Evolutionary conservation across 2,797 vertebrate species (phyloP), one percentile per base, ranked within the genome.

Genomic region (Valencia hispanica): DNA sequence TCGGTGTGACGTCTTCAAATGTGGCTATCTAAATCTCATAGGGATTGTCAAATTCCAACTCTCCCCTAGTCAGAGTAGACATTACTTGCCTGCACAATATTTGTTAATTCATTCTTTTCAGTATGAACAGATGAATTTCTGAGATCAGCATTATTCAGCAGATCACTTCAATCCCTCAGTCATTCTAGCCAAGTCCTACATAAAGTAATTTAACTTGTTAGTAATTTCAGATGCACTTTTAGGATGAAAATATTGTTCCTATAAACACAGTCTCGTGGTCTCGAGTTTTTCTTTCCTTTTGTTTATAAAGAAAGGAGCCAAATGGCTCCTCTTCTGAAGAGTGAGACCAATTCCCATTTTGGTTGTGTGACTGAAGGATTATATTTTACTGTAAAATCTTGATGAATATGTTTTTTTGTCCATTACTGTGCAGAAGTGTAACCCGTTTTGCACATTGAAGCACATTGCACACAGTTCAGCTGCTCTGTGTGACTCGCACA

Each of bases 211-310:
- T 36, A 63, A 36, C 32, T 11, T 65, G 11, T 65, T 65, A 39
- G 10, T 65, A 39, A 36, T 39, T 65, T 65, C 34, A 39, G 3
- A 25, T 65, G 20, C 34, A 36, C 34, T 25, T 61, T 61, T 25
- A 65, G 61, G 20, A 39, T 65, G 20, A 39, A 39, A 5, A 39
- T 22, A 22, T 63, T 36, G 34, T 22, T 63, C 32, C 32, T 63
- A 36, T 63, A 63, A 63, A 63, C 59, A 22, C 17, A 74, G 78
- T 77, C 80, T 80, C 79, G 72, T 18, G 57, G 63, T 90, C 88
- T 79, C 88, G 88, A 82, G 87, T 90, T 90, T 91, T 87, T 91
- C 89, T 92, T 79, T 90, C 82, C 0, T n/a, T 8, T 22, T 34
- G 61, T 84, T 93, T 89, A 83, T 84, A 79, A 85, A 83, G 84